Evolutionary conservation across 2,113 vertebrate species (phyloP), one percentile per base, ranked within the genome.

Genomic region (Glaucidium brasilianum): DNA sequence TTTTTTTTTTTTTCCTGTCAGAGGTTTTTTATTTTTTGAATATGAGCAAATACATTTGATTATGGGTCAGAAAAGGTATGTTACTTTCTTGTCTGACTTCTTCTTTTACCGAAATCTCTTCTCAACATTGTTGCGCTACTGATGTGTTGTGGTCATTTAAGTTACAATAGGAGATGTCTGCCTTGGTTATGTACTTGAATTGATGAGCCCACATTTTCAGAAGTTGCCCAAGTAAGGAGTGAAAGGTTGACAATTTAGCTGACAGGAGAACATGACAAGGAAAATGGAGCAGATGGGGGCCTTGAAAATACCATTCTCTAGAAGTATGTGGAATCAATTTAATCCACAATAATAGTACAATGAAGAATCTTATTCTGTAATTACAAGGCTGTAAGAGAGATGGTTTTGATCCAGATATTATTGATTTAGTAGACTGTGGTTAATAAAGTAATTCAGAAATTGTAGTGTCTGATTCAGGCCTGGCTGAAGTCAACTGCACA

Each of bases 251-350:
- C 91, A 88, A 50, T 90, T 88, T 66, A 86, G 88, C 72, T 95
- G 96, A 93, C 95, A 88, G 88, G 67, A 84, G 68, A 96, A 92
- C 41, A 76, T 94, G 91, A 85, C 45, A 75, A 93, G 92, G 84
- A 87, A 50, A 94, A 80, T 1, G 0, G 81, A 96, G 79, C 92
- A 96, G 93, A 96, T 93, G 92, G 79, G 60, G 60, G 60, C 79
- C 64, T 92, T 92, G 85, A 90, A 96, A 97, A 92, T 78, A 52
- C 76, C 64, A 41, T 90, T 95, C 88, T 88, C 34, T 55, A 56
- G n/a, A 91, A 91, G 67, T 92, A 52, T 83, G 89, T 95, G 94
- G 92, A 95, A 96, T 95, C 91, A 91, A 87, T 96, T 95, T 96
- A 94, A 91, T 89, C 87, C 81, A 67, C 95, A 91, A 68, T 77